Evolutionary conservation across 2,888 invertebrate species (phyloP), one percentile per base, ranked within the genome.

Genomic region (Smittia aterrima): DNA sequence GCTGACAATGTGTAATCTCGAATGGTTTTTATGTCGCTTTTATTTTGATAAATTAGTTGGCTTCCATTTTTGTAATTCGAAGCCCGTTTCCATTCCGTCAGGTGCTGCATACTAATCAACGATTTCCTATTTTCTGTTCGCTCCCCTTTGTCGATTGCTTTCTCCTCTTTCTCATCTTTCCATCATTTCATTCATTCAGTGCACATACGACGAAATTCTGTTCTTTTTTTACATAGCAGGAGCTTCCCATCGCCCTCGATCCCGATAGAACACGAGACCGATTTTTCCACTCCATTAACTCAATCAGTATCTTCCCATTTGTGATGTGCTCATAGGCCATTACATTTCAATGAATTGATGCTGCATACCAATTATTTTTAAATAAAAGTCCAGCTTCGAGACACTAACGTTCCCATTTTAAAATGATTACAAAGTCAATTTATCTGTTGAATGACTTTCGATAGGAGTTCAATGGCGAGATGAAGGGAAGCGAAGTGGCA

Each of bases 251-350:
- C 22, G 7, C 41, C 20, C 67, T 70, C 53, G 24, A 54, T 24
- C 54, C 41, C 18, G 38, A 66, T 67, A 24, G 67, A 67, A 70
- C 54, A 54, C 27, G 67, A 70, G 70, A 70, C 70, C 70, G 70
- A 70, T 70, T 70, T 70, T 70, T 70, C 70, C 70, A 54, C 54
- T 70, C 70, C 70, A 70, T 70, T 70, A 70, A 32, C 54, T 70
- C 70, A 54, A 70, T 70, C 70, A 70, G 70, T 54, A 54, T 70
- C 53, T 64, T 64, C 25, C 70, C n/a, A 38, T 13, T 24, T 25
- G 32, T 54, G 41, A 24, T 40, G 18, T 24, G 16, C 40, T 41
- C 67, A 66, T 38, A 67, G 41, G 54, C 70, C 27, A 64, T 25
- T 64, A 64, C 64, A 27, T 13, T 27, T 27, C 64, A 27, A 27